Evolutionary conservation across 2,797 vertebrate genomes (phyloP), one percentile per base, ranked within the genome.

Genomic region (Tinamus major): DNA sequence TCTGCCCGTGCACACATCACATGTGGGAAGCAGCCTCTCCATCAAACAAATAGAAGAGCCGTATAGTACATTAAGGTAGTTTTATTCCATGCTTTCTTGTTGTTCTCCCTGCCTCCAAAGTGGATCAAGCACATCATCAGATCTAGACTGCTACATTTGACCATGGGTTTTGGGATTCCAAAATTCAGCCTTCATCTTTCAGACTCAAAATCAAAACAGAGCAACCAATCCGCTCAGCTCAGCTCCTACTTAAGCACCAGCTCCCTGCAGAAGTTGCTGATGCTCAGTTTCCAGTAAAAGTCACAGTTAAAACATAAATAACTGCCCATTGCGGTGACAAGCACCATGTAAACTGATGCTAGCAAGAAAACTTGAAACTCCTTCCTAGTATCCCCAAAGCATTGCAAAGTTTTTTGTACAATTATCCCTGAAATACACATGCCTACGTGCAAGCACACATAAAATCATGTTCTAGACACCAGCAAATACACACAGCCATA

Each of bases 271-370:
- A 76, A 26, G 44, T 7, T 76, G 51, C 48, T 71, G 39, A 87
- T 67, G 24, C 21, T 33, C 61, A 33, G 27, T 80, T 86, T 85
- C 78, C 95, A 90, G 74, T 31, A 4, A 69, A 84, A 90, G 53
- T 27, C 76, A 77, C 49, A 58, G 70, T 41, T 83, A 56, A 85
- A 88, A 77, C 21, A 67, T 8, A 85, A 90, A 18, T 62, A 81
- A 46, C 13, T 42, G 19, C 61, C 33, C 42, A 67, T 67, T 80
- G 23, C 41, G 83, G 71, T 65, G 65, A 79, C 65, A 79, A 2
- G 4, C 37, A 46, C 31, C 76, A 29, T 5, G n/a, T 10, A 53
- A 80, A 74, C 13, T 42, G 29, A 79, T 0, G 29, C 35, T 1
- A 71, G 56, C 37, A 86, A 75, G 48, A 71, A 86, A 87, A 72